Evolutionary conservation across 1,140 invertebrate genomes (phyloP).

Genomic region (Diplogasteroides magnus): DNA sequence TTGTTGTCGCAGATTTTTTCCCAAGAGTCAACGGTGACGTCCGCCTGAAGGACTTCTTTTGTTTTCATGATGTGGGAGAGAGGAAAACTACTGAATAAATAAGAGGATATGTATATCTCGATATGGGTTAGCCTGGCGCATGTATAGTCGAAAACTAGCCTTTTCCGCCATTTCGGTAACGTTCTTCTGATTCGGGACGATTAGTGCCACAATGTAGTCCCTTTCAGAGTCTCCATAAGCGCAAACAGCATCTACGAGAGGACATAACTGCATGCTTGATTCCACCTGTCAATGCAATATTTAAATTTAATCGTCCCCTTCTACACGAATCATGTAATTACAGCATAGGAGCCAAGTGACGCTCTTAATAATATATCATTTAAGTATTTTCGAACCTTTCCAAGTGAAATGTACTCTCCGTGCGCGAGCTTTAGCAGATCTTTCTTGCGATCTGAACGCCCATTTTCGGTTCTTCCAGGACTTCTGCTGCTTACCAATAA

Average conservation of each 20-base stretch:
- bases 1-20: slow-evolving; percentile 48
- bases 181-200: slow-evolving; percentile 73
- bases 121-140: not conserved
- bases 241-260: slow-evolving; percentile 88
- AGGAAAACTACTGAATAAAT: slow-evolving; percentile 1
- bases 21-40: slow-evolving; percentile 36
- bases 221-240: slow-evolving; percentile 81
- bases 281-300: no score
- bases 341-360: no score
- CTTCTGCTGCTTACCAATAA: slow-evolving; percentile 94
- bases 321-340: no score
- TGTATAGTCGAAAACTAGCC: slow-evolving; percentile 22
- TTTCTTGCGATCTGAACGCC: slow-evolving; percentile 78
- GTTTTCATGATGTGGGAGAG: slow-evolving; percentile 3
- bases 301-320: not conserved
- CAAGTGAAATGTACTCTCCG: slow-evolving; percentile 76
- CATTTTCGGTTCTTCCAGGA: no score
- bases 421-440: slow-evolving; percentile 93
- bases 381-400: no score
- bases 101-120: slow-evolving; percentile 1
- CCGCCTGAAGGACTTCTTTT: slow-evolving; percentile 41
- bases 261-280: slow-evolving; percentile 82
- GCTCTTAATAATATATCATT: no score
- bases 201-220: slow-evolving; percentile 77
- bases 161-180: slow-evolving; percentile 55